Evolutionary conservation across 2,113 vertebrate species (phyloP), one percentile per base, ranked within the genome.

Genomic region (Puntigrus tetrazona): DNA sequence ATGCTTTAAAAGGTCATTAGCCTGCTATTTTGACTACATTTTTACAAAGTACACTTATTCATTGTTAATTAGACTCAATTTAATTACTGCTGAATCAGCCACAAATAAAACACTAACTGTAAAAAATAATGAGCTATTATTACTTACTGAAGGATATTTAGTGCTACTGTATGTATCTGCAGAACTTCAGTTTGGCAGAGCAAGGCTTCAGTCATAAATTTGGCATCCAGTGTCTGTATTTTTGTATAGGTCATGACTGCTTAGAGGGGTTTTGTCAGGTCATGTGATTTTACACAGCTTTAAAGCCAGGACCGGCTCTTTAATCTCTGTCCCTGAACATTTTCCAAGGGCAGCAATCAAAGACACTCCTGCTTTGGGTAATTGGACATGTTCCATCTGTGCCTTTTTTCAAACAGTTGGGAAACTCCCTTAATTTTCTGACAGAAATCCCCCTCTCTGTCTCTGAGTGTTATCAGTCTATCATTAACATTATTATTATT

Each of bases 211-310:
- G 52, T 74, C 34, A 74, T 87, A 87, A 78, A 87, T 87, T 13
- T 83, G 76, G 63, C 63, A 85, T 76, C 29, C 61, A 76, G 75
- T 47, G 25, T 36, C 47, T 73, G 78, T 50, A 73, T 45, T 82
- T 81, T 83, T 38, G 36, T 73, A 78, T 63, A 72, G 72, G 82
- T 81, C 70, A 75, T 61, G 76, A 76, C 59, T 77, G 86, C 86
- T 82, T 78, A 67, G 41, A 72, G 22, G n/a, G 87, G 47, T 83
- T 43, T 38, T 86, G 74, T 92, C 82, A 77, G 88, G 89, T 90
- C 90, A 89, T 80, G 82, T 84, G 83, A 74, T 88, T 92, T 90
- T 88, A 92, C 89, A 88, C 90, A 88, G 83, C 90, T 91, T 92
- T 89, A 90, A 91, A 92, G 87, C 92, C 88, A 91, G 88, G 83